A percentile compares a stretch with the other conserved stretches of the same genome.
These are phyloP conservation scores for Neotoma lepida DNA, from an alignment of 2,113 vertebrate species.

Conservation along the genomic window DNA sequence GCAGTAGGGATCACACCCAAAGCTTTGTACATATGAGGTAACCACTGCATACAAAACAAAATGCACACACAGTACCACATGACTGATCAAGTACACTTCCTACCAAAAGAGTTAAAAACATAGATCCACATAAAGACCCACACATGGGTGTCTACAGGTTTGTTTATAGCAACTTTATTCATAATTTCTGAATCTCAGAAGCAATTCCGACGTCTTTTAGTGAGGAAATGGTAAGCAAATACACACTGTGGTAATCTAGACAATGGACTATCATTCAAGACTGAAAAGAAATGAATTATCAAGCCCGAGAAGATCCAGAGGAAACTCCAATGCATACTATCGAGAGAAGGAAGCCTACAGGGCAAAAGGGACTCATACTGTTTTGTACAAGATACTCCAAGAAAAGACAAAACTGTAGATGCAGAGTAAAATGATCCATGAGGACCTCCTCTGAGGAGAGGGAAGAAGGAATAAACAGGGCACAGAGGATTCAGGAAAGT, in stretches of 20 bases:
- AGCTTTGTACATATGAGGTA: too few relatives aligned
- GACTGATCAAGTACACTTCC: neutral
- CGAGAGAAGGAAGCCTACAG: neutral
- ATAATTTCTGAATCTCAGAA: neutral
- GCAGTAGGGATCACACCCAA: too few relatives aligned
- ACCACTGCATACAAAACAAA: neutral
- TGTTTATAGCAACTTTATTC: neutral
- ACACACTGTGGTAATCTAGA: neutral
- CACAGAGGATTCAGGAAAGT: neutral
- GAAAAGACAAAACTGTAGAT: neutral
- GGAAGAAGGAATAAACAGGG: neutral
- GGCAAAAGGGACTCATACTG: neutral
- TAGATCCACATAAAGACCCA: neutral
- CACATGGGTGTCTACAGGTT: neutral
- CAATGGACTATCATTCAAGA: neutral
- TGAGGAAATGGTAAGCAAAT: neutral
- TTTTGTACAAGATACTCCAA: neutral
- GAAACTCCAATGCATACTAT: neutral
- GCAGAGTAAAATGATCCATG: neutral
- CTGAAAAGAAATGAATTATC: neutral
- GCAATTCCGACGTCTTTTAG: neutral
- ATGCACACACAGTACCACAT: too few relatives aligned
- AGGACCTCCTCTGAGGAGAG: neutral
- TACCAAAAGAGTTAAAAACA: neutral
- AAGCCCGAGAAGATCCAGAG: neutral